A percentile compares a stretch with the other conserved stretches of the same genome.
Conservation (phyloP, 1,140 invertebrate species). For the Stratiolaelaps scimitus region DNA sequence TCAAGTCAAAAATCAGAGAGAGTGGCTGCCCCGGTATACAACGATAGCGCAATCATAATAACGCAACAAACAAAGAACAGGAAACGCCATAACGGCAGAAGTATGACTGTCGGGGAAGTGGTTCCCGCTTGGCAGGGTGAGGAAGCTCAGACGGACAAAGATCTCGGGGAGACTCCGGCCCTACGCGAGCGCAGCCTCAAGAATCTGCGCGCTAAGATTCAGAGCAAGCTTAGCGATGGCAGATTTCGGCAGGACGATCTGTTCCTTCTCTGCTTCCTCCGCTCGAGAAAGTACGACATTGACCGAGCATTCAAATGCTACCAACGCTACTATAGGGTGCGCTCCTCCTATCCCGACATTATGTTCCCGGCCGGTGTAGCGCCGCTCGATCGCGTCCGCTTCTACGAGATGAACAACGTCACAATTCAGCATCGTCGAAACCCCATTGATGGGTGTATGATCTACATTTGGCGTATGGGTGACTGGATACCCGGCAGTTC, state of each 20-base stretch:
- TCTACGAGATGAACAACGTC: constrained; percentile 28
- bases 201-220: constrained; percentile 4
- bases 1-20: too few species aligned
- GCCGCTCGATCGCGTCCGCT: constrained; percentile 16
- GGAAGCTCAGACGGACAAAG: too few species aligned
- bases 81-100: too few species aligned
- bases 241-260: constrained; percentile 19
- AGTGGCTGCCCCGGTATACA: too few species aligned
- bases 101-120: too few species aligned
- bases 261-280: constrained; percentile 21
- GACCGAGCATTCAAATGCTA: constrained; percentile 27
- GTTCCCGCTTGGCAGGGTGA: too few species aligned
- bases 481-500: constrained; percentile 14
- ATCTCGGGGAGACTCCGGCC: background rate
- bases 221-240: background rate
- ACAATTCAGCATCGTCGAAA: constrained; percentile 6
- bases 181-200: constrained; percentile 1
- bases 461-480: constrained; percentile 19
- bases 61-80: too few species aligned
- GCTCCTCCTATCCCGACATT: constrained; percentile 2
- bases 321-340: constrained; percentile 9
- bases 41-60: too few species aligned
- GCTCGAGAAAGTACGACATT: constrained; percentile 21
- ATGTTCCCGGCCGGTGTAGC: background rate
- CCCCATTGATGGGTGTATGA: constrained; percentile 13